Conservation (phyloP, 1,140 invertebrate genomes). For the Platorchestia sp. region DNA sequence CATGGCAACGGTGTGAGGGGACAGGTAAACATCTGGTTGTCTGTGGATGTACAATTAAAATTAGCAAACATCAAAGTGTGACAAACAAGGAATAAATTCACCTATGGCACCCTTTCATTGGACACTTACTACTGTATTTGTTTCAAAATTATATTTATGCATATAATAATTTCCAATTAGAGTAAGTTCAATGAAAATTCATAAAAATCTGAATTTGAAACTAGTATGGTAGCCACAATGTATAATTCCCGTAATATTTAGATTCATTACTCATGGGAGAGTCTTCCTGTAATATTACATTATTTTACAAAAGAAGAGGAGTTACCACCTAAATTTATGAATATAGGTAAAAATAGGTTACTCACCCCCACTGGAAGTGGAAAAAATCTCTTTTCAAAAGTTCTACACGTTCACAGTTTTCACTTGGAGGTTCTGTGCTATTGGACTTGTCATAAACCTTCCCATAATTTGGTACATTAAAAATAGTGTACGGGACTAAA, state of each 20-base stretch:
- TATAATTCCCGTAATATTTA: no score
- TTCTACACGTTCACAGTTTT: neutral
- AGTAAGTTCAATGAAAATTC: neutral
- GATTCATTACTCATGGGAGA: neutral
- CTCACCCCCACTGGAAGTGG: constrained; percentile 30
- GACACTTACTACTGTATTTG: no score
- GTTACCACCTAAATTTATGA: neutral
- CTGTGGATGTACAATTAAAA: neutral
- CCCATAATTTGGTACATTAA: constrained; percentile 33
- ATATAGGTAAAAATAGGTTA: neutral
- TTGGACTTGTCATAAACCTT: constrained; percentile 42
- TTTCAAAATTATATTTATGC: no score
- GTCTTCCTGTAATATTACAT: neutral
- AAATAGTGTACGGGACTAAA: constrained; percentile 20
- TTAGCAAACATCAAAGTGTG: no score
- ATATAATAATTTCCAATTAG: no score
- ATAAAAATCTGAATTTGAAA: neutral
- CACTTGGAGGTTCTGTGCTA: constrained; percentile 42
- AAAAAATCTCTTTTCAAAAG: neutral
- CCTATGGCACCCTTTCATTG: no score
- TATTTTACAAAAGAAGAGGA: neutral
- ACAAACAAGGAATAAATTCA: no score
- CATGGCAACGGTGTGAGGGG: constrained; percentile 13
- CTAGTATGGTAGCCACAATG: no score
- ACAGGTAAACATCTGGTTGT: constrained; percentile 20